Percentiles rank a stretch among this genome's conserved stretches.
These are phyloP conservation scores for Nudaria mundana DNA, from an alignment of 2,888 invertebrate genomes.

Conservation along the genomic window DNA sequence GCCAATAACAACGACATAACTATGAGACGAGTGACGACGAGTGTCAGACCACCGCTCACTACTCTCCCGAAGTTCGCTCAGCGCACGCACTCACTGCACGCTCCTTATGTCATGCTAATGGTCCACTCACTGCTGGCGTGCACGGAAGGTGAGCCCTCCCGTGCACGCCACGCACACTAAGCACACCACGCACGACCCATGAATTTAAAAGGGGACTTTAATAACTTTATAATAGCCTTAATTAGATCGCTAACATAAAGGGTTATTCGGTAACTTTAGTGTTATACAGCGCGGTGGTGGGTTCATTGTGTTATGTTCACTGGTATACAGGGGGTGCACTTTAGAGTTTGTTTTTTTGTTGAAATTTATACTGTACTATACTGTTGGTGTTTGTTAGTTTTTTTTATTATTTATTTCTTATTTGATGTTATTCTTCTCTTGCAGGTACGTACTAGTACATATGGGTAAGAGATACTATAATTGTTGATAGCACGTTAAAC, in stretches of 20 bases:
- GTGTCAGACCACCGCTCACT: too few relatives aligned
- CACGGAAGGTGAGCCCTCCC: neutral
- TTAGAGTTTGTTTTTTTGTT: neutral
- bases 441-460: conserved; percentile 24
- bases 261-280: conserved; percentile 1
- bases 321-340: neutral
- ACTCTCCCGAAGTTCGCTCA: too few relatives aligned
- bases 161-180: neutral
- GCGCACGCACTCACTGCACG: conserved; percentile 14
- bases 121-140: neutral
- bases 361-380: neutral
- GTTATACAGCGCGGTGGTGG: conserved; percentile 1
- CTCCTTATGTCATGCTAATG: conserved; percentile 23
- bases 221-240: conserved; percentile 3
- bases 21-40: conserved; percentile 2
- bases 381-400: neutral
- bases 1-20: neutral
- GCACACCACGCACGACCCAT: neutral
- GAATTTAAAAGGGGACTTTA: neutral
- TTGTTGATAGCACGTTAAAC: too few relatives aligned
- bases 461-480: conserved; percentile 16
- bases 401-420: neutral
- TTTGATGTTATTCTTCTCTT: conserved; percentile 22
- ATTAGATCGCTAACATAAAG: conserved; percentile 1
- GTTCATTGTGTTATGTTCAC: neutral